phyloP scores from a whole-genome alignment of 2,888 invertebrate genomes.

The Venusia cambrica region DNA sequence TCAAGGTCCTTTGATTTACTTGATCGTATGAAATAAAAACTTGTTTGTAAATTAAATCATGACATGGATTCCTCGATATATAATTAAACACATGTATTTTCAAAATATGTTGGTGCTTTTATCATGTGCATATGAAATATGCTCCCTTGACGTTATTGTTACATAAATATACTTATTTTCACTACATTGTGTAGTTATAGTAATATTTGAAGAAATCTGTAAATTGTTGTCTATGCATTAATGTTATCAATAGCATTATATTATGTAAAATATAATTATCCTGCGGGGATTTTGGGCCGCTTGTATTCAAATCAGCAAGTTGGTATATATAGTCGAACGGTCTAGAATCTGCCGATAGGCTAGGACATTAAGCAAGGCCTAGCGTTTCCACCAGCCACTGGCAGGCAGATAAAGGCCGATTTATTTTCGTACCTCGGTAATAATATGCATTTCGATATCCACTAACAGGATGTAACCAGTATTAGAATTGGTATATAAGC shows the following conservation, averaged over 20 bases:
- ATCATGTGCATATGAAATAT: constrained; percentile 59
- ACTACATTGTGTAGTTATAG: constrained; percentile 39
- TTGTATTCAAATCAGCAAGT: background rate
- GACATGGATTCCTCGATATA: constrained; percentile 15
- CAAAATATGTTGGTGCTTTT: constrained; percentile 61
- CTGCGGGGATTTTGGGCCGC: constrained; percentile 16
- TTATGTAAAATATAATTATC: constrained; percentile 40
- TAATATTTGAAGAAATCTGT: constrained; percentile 49
- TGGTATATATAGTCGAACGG: background rate
- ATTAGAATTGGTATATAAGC: constrained; percentile 40
- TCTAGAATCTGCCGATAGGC: constrained; percentile 20
- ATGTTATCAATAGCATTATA: constrained; percentile 35
- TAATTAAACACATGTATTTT: constrained; percentile 40
- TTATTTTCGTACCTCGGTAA: constrained; percentile 50
- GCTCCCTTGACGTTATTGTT: constrained; percentile 52
- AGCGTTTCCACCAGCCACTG: constrained; percentile 33
- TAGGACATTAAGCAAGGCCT: constrained; percentile 44
- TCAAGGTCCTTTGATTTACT: constrained; percentile 43
- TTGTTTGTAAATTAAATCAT: constrained; percentile 22
- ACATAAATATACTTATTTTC: constrained; percentile 50
- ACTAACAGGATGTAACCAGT: constrained; percentile 52
- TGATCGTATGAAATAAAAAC: constrained; percentile 24
- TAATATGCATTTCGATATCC: constrained; percentile 38
- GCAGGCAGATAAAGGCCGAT: constrained; percentile 31
- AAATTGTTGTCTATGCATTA: constrained; percentile 57